Conservation (phyloP, 1,140 invertebrate genomes). For the Akabosia matsudoensis region DNA sequence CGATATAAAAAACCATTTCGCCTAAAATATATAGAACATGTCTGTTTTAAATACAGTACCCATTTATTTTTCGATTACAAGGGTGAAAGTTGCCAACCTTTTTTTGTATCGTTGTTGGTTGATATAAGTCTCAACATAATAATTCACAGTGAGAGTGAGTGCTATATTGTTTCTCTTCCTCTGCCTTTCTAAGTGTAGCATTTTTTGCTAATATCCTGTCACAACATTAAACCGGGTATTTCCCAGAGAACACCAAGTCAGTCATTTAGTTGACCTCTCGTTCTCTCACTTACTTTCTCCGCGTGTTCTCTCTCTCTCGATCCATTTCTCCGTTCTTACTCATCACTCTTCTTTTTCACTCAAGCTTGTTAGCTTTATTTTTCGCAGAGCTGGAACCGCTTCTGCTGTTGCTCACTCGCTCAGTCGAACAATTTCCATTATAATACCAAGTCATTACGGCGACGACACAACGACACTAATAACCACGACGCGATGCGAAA, state of each 20-base stretch:
- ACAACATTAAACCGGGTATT: conserved; percentile 3
- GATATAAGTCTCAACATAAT: background rate
- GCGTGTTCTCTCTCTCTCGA: background rate
- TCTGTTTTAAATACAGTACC: no score
- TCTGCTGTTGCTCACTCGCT: background rate
- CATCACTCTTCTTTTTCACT: background rate
- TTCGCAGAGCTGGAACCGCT: background rate
- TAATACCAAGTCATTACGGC: background rate
- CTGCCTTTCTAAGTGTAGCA: background rate
- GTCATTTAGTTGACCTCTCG: conserved; percentile 12
- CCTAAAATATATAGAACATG: no score
- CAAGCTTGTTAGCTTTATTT: background rate
- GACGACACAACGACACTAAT: background rate
- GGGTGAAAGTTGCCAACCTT: no score
- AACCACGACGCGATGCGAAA: background rate
- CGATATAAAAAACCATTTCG: no score
- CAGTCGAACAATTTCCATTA: background rate
- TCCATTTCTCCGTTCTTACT: background rate
- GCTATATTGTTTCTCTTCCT: background rate
- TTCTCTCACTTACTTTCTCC: background rate
- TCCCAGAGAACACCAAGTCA: background rate
- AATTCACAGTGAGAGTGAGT: background rate
- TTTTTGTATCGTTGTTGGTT: no score
- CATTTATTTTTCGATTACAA: no score
- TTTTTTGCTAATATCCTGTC: conserved; percentile 3